phyloP scores from a whole-genome alignment of 92 coral and sea anemone genomes.

The Epizoanthus scotinus region DNA sequence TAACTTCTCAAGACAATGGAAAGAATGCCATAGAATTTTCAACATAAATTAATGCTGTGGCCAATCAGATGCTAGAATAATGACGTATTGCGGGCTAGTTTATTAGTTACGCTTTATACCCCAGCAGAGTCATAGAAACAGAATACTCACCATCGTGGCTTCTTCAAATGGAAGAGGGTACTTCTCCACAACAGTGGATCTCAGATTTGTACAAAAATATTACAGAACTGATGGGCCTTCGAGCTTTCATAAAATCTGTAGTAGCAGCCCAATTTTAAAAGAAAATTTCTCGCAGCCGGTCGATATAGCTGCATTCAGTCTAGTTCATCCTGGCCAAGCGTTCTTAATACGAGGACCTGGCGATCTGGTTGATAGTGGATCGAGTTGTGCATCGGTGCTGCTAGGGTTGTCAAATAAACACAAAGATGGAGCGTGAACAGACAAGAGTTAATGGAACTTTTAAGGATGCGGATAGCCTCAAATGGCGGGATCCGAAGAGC shows the following conservation, averaged over 20 bases:
- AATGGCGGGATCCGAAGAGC: slow-evolving; percentile 85
- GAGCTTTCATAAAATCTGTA: not conserved
- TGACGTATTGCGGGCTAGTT: slow-evolving; percentile 80
- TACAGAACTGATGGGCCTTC: slow-evolving; percentile 4
- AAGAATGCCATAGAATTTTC: slow-evolving; percentile 29
- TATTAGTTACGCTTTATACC: slow-evolving; percentile 77
- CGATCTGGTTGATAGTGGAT: not conserved
- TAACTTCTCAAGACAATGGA: slow-evolving; percentile 15
- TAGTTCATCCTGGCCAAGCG: not conserved
- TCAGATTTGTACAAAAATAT: not conserved
- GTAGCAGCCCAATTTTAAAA: slow-evolving; percentile 2
- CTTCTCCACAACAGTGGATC: slow-evolving; percentile 25
- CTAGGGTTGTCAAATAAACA: not conserved
- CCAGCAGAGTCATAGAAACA: slow-evolving; percentile 43
- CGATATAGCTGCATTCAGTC: not conserved
- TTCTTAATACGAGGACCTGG: not conserved
- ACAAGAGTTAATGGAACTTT: slow-evolving; percentile 39
- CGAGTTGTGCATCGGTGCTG: not conserved
- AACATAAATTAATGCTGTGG: slow-evolving; percentile 2
- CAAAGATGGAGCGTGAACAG: slow-evolving; percentile 24
- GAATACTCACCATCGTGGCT: slow-evolving; percentile 14
- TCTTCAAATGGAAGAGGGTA: slow-evolving; percentile 1
- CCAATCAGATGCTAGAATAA: slow-evolving; percentile 51
- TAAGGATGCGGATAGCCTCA: slow-evolving; percentile 32
- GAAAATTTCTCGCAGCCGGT: not conserved